Evolutionary conservation across 2,797 vertebrate genomes (phyloP).

Genomic region (Poliocrania exsul): DNA sequence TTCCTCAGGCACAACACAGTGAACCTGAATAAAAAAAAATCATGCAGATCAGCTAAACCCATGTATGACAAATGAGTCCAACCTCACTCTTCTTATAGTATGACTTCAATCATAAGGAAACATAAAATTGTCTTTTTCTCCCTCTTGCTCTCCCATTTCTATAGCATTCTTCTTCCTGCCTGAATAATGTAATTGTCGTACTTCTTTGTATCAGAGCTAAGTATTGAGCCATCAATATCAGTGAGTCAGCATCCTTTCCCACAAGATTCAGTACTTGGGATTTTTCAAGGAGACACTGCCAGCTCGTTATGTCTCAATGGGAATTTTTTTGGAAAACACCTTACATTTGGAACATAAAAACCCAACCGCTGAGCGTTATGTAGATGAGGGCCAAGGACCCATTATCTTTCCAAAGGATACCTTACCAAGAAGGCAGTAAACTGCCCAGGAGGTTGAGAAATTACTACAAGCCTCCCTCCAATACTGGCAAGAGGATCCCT

Average conservation of each 20-base stretch:
- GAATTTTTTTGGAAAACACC: conserved; percentile 62
- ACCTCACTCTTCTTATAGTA: not conserved
- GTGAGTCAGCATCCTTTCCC: conserved; percentile 58
- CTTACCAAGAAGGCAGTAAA: conserved; percentile 1
- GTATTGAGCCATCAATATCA: not conserved
- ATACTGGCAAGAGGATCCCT: not conserved
- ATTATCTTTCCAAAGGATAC: not conserved
- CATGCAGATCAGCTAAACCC: not conserved
- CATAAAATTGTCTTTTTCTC: not conserved
- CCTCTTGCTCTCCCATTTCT: not conserved
- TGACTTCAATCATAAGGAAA: not conserved
- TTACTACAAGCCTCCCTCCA: not conserved
- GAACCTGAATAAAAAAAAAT: not conserved
- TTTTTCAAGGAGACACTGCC: conserved; percentile 51
- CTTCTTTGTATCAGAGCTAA: not conserved
- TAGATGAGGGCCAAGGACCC: not conserved
- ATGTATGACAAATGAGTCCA: not conserved
- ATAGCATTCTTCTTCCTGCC: not conserved
- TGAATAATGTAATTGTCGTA: not conserved
- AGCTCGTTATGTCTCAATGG: conserved; percentile 23
- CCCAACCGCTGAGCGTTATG: not conserved
- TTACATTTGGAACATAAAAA: conserved; percentile 17
- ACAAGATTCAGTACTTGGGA: conserved; percentile 28
- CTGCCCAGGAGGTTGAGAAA: not conserved
- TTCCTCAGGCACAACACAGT: not conserved